A percentile compares a stretch with the other conserved stretches of the same genome.
Conservation (phyloP, 2,888 invertebrate genomes). For the Amaurobius ferox region DNA sequence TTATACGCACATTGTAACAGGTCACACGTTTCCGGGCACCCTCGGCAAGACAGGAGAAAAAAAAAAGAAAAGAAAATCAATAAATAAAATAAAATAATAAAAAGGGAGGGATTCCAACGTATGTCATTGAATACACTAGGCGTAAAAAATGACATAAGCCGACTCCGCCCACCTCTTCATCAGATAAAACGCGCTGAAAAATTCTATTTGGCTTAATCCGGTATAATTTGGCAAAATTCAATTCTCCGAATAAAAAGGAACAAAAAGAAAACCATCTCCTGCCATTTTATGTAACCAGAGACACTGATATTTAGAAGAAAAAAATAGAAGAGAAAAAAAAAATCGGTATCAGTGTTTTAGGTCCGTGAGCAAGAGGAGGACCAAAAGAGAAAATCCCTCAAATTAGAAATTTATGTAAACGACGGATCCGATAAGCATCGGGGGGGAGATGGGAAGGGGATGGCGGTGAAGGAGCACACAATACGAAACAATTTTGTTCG, state of each 20-base stretch:
- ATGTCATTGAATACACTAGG: slow-evolving; percentile 3
- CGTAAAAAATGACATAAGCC: slow-evolving; percentile 2
- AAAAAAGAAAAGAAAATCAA: neutral
- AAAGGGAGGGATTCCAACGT: neutral
- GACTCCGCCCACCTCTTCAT: slow-evolving; percentile 6
- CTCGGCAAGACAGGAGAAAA: neutral
- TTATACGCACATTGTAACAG: neutral
- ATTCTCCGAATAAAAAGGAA: slow-evolving; percentile 18
- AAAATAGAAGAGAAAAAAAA: slow-evolving; percentile 3
- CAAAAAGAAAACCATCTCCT: neutral
- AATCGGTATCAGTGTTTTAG: neutral
- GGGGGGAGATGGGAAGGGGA: slow-evolving; percentile 38
- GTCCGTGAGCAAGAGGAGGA: neutral
- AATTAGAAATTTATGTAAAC: slow-evolving; percentile 62
- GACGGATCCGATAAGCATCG: slow-evolving; percentile 42
- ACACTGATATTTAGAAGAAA: neutral
- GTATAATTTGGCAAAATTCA: slow-evolving; percentile 57
- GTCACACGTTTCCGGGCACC: neutral
- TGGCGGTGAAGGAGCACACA: slow-evolving; percentile 3
- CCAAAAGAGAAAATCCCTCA: neutral
- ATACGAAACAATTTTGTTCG: slow-evolving; percentile 57
- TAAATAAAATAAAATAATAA: neutral
- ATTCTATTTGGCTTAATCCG: slow-evolving; percentile 54
- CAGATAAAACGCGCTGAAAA: slow-evolving; percentile 35
- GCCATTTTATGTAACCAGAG: slow-evolving; percentile 3